These are phyloP conservation scores for Lasioglossum zephyrum DNA, from an alignment of 2,888 invertebrate species.

Conservation along the genomic window DNA sequence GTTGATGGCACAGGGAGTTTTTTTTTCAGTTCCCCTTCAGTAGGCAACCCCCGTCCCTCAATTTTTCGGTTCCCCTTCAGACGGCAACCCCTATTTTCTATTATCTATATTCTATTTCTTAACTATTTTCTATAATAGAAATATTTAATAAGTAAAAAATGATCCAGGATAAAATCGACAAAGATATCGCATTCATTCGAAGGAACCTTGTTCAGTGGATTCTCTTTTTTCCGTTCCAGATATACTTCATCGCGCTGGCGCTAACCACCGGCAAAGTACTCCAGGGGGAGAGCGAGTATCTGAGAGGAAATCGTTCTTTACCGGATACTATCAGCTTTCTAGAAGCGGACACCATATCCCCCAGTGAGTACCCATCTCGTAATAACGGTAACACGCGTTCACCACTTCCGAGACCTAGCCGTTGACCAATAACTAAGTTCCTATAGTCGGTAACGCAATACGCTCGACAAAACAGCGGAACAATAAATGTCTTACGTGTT, in stretches of 20 bases:
- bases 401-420: background rate
- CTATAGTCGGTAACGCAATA: background rate
- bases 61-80: too few relatives aligned
- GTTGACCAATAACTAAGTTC: background rate
- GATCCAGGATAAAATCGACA: too few relatives aligned
- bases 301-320: slow-evolving; percentile 85
- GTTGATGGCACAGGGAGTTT: too few relatives aligned
- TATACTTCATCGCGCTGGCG: slow-evolving; percentile 88
- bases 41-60: too few relatives aligned
- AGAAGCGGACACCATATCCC: slow-evolving; percentile 84
- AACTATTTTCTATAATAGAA: too few relatives aligned
- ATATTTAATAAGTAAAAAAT: too few relatives aligned
- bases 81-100: too few relatives aligned
- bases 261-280: slow-evolving; percentile 88
- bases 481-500: background rate
- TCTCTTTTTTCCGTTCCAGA: slow-evolving; percentile 84
- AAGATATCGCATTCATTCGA: too few relatives aligned
- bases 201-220: background rate
- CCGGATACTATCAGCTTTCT: slow-evolving; percentile 83
- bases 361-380: slow-evolving; percentile 79
- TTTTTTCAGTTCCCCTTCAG: too few relatives aligned
- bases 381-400: background rate
- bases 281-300: slow-evolving; percentile 88
- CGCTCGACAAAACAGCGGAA: background rate
- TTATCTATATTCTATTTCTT: too few relatives aligned